Percentiles rank a stretch among this genome's conserved stretches.
phyloP scores from a whole-genome alignment of 2,797 vertebrate genomes.

The Takifugu ocellatus region DNA sequence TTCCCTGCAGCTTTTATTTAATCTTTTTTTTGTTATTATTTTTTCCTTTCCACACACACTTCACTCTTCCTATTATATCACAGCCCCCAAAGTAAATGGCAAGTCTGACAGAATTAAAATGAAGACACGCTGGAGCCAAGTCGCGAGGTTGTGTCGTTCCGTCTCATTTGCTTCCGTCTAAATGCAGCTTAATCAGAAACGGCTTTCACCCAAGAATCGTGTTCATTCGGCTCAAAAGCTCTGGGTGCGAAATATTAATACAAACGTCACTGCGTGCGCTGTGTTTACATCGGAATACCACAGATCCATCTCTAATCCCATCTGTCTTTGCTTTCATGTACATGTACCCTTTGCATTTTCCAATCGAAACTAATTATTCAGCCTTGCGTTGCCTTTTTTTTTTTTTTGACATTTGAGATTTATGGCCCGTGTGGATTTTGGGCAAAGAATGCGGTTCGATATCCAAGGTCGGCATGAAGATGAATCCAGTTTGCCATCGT shows the following conservation, averaged over 20 bases:
- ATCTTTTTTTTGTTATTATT: constrained; percentile 19
- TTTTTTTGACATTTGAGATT: constrained; percentile 65
- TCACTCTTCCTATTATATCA: constrained; percentile 25
- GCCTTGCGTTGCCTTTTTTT: constrained; percentile 24
- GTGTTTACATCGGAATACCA: constrained; percentile 34
- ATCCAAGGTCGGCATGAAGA: constrained; percentile 59
- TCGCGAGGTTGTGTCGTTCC: constrained; percentile 34
- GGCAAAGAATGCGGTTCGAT: constrained; percentile 57
- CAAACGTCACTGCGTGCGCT: constrained; percentile 6
- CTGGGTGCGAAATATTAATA: constrained; percentile 36
- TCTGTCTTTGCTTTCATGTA: constrained; percentile 22
- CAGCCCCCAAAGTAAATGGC: constrained; percentile 30
- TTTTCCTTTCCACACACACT: constrained; percentile 2
- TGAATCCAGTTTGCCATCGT: constrained; percentile 66
- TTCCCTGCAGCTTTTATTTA: constrained; percentile 39
- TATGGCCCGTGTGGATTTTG: constrained; percentile 56
- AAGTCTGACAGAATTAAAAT: constrained; percentile 43
- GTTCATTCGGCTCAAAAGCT: constrained; percentile 46
- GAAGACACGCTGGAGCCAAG: constrained; percentile 33
- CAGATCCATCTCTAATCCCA: constrained; percentile 28
- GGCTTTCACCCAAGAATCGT: constrained; percentile 41
- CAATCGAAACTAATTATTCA: constrained; percentile 60
- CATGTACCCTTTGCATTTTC: constrained; percentile 33
- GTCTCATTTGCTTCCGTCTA: constrained; percentile 40
- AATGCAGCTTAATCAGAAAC: constrained; percentile 51